These are phyloP conservation scores for Himalopsyche phryganea DNA, from an alignment of 1,140 invertebrate species.

Conservation along the genomic window DNA sequence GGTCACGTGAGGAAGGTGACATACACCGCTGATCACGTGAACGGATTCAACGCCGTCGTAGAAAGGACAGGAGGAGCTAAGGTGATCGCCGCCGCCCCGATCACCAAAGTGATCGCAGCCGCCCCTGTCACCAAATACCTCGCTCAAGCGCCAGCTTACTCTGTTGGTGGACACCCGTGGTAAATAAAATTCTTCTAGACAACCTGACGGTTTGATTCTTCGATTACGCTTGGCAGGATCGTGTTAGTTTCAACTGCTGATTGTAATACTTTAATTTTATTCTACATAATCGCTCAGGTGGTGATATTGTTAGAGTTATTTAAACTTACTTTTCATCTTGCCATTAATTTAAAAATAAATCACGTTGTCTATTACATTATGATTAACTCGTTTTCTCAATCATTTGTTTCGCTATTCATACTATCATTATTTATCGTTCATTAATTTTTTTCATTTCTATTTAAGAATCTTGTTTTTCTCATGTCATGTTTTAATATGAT, in stretches of 20 bases:
- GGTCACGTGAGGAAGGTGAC: slow-evolving; percentile 60
- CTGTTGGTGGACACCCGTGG: slow-evolving; percentile 36
- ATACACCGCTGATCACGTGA: slow-evolving; percentile 54
- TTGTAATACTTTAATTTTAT: not conserved
- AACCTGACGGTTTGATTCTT: slow-evolving; percentile 23
- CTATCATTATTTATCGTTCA: slow-evolving; percentile 2
- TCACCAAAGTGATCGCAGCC: slow-evolving; percentile 37
- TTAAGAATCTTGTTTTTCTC: no score
- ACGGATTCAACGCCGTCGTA: slow-evolving; percentile 54
- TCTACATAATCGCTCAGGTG: not conserved
- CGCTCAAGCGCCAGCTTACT: slow-evolving; percentile 38
- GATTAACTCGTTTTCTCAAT: slow-evolving; percentile 1
- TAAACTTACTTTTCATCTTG: not conserved
- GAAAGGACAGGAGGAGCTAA: slow-evolving; percentile 53
- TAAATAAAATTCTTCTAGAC: slow-evolving; percentile 31
- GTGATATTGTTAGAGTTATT: not conserved
- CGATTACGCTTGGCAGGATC: not conserved
- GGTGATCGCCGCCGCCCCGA: slow-evolving; percentile 38
- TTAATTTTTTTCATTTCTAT: not conserved
- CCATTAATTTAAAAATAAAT: not conserved
- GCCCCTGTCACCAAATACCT: slow-evolving; percentile 38
- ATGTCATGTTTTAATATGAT: no score
- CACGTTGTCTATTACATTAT: not conserved
- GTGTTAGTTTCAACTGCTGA: not conserved
- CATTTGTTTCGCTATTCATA: no score